Evolutionary conservation across 2,888 invertebrate genomes (phyloP).

Genomic region (Cotesia congregata): DNA sequence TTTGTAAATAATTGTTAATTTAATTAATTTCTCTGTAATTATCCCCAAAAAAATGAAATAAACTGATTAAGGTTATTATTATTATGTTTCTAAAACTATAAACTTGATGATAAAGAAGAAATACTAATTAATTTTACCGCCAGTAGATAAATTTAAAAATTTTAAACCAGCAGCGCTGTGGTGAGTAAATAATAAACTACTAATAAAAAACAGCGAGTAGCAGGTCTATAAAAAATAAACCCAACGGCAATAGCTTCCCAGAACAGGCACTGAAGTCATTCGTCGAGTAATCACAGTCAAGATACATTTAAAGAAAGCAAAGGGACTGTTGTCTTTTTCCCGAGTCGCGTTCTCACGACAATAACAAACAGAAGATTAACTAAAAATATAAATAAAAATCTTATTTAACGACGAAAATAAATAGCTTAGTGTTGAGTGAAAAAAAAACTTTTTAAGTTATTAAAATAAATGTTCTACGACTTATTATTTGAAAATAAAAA

Average conservation of each 20-base stretch:
- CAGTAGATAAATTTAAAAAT: not conserved
- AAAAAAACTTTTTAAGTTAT: not conserved
- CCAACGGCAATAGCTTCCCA: not conserved
- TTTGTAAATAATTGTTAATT: not conserved
- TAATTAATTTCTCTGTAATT: not conserved
- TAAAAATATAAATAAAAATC: not conserved
- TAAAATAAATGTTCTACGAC: conserved; percentile 4
- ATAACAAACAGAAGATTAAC: conserved; percentile 21
- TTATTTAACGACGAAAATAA: not conserved
- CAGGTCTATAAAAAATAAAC: not conserved
- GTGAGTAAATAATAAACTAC: not conserved
- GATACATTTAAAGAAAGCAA: not conserved
- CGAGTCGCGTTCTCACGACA: conserved; percentile 24
- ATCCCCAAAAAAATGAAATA: not conserved
- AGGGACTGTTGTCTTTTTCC: conserved; percentile 16
- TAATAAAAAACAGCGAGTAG: not conserved
- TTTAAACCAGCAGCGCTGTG: not conserved
- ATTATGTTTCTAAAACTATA: not conserved
- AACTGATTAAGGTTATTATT: not conserved
- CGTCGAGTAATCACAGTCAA: not conserved
- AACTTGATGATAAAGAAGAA: too few relatives aligned
- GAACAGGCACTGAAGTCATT: not conserved
- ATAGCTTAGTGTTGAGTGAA: not conserved
- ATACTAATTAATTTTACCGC: too few relatives aligned
- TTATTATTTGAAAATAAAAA: conserved; percentile 1